Base-by-base conservation (phyloP, 2,113 vertebrate species). In the Octodon degus region DNA sequence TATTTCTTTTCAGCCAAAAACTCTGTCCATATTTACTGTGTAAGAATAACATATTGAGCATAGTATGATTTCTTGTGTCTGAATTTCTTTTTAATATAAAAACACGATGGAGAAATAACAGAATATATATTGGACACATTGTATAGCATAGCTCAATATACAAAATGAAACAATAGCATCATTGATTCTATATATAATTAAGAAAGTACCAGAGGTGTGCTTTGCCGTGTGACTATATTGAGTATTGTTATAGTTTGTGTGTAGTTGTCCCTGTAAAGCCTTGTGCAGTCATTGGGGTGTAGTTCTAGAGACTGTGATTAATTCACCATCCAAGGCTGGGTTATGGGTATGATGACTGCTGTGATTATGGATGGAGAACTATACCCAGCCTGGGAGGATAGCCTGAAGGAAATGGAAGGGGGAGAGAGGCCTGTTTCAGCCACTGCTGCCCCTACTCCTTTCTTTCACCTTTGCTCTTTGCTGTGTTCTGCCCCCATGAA, bases 1-100 rank as follows among this genome's bases (percentile, higher is more conserved):
- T 90, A 81, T 90, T 97, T 96, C 19, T 40, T 95, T 97, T 92
- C 77, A 74, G 37, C 96, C 27, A 85, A 93, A 93, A 90, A 96
- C 50, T 95, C 65, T 96, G 17, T 86, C 83, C 70, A 58, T 86
- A 88, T 97, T 94, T 96, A 72, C 70, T 25, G 76, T 94, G 32
- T 34, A 95, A 97, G 50, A 95, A 63, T 85, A 93, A 88, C 60
- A 67, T 91, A 81, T 25, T 89, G 83, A 92, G 43, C 77, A 89
- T 30, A 87, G 81, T 34, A 53, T 60, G 24, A 47, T 86, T 94
- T 70, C 92, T 80, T 83, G 34, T 55, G 67, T 86, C 70, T 86
- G 65, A 19, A 90, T 43, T 91, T 79, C 30, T 60, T 76, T 85
- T 93, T 55, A 30, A 0, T 47, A 50, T 94, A 85, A 77, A 37